Evolutionary conservation across 2,888 invertebrate species (phyloP).

Genomic region (Gerris lacustris): DNA sequence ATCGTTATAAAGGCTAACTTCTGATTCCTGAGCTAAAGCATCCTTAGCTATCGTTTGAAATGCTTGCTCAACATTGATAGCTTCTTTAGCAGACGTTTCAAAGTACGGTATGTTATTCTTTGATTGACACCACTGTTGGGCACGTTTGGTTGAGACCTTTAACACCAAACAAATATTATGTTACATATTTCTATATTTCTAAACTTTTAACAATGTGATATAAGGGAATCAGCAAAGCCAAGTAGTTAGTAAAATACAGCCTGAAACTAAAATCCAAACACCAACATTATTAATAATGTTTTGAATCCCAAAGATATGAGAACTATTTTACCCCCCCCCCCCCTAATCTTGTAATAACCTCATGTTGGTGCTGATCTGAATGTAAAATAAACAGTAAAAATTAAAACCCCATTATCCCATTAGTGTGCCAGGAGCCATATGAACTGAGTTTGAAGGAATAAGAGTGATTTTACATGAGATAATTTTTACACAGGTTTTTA

Average conservation of each 20-base stretch:
- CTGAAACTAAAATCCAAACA: background rate
- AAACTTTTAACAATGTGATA: conserved; percentile 4
- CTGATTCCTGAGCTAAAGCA: conserved; percentile 68
- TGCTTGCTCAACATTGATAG: conserved; percentile 96
- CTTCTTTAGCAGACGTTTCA: conserved; percentile 99
- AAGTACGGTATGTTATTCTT: conserved; percentile 99
- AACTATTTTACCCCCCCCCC: too few relatives aligned
- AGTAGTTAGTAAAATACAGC: background rate
- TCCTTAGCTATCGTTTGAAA: conserved; percentile 98
- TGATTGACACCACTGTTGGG: conserved; percentile 97
- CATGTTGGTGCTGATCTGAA: too few relatives aligned
- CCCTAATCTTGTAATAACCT: too few relatives aligned
- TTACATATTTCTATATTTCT: conserved; percentile 1
- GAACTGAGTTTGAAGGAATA: too few relatives aligned
- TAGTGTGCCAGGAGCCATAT: too few relatives aligned
- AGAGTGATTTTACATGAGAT: too few relatives aligned
- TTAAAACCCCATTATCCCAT: too few relatives aligned
- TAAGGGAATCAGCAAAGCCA: background rate
- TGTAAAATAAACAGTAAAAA: too few relatives aligned
- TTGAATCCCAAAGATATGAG: too few relatives aligned
- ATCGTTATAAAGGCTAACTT: conserved; percentile 87
- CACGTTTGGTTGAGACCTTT: conserved; percentile 69
- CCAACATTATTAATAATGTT: background rate
- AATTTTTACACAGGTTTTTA: too few relatives aligned
- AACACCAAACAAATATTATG: conserved; percentile 10